phyloP scores from a whole-genome alignment of 1,140 invertebrate genomes.

The Penaeus japonicus region DNA sequence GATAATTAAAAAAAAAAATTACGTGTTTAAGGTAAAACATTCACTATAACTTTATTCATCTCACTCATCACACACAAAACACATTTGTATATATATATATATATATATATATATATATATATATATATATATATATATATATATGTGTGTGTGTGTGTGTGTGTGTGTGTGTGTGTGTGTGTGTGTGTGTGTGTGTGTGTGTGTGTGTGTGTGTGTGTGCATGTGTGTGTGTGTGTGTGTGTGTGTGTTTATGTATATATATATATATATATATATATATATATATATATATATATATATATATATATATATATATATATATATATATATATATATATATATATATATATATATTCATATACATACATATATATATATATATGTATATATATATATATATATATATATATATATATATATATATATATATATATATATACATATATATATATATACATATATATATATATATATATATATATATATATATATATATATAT shows the following conservation, averaged over 20 bases:
- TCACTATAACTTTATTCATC: no score
- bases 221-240: background rate
- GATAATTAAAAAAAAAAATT: no score
- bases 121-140: no score
- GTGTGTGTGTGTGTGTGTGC: no score
- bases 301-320: background rate
- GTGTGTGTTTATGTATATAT: background rate
- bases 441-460: background rate
- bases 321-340: background rate
- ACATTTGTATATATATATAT: no score
- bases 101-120: no score
- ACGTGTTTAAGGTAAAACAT: no score
- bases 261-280: background rate
- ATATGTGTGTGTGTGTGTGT: no score
- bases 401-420: background rate
- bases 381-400: background rate
- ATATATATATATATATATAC: background rate
- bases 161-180: no score
- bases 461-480: conserved; percentile 18
- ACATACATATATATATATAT: background rate
- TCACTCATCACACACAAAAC: no score
- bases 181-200: no score
- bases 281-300: background rate
- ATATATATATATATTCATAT: background rate
- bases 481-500: conserved; percentile 15